These are phyloP conservation scores for Artemia sinica DNA, from an alignment of 2,888 invertebrate genomes.

Conservation along the genomic window DNA sequence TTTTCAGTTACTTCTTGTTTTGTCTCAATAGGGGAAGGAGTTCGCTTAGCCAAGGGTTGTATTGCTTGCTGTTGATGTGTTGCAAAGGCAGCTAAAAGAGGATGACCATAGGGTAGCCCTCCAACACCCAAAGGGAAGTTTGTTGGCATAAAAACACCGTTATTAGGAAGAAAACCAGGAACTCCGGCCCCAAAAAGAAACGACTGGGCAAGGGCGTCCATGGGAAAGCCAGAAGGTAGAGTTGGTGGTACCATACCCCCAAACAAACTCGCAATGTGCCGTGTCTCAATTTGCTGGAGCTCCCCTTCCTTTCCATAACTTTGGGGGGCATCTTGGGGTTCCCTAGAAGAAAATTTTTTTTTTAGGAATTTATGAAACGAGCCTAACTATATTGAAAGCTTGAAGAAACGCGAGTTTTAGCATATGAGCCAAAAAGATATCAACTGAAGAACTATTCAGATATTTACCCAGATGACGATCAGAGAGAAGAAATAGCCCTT, in stretches of 20 bases:
- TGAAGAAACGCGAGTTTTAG: too few relatives aligned
- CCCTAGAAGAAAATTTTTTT: too few relatives aligned
- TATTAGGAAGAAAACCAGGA: neutral
- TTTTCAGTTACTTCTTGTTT: neutral
- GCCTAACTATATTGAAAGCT: too few relatives aligned
- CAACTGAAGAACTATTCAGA: too few relatives aligned
- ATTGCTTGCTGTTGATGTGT: neutral
- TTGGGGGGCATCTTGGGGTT: too few relatives aligned
- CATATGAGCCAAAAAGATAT: too few relatives aligned
- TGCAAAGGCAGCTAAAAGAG: constrained; percentile 6
- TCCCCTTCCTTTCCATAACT: too few relatives aligned
- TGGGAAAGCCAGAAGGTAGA: constrained; percentile 2
- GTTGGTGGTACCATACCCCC: constrained; percentile 1
- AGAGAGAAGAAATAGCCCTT: too few relatives aligned
- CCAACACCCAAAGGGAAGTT: neutral
- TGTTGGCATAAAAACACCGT: neutral
- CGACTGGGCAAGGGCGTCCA: constrained; percentile 2
- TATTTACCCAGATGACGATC: too few relatives aligned
- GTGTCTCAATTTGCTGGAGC: too few relatives aligned
- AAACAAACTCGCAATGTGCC: neutral
- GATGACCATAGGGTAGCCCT: neutral
- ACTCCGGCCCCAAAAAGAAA: constrained; percentile 5
- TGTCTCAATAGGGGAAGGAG: neutral
- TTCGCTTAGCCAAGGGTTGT: neutral
- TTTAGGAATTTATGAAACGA: too few relatives aligned